phyloP scores from a whole-genome alignment of 2,888 invertebrate genomes.

The Odontomyia ornata region DNA sequence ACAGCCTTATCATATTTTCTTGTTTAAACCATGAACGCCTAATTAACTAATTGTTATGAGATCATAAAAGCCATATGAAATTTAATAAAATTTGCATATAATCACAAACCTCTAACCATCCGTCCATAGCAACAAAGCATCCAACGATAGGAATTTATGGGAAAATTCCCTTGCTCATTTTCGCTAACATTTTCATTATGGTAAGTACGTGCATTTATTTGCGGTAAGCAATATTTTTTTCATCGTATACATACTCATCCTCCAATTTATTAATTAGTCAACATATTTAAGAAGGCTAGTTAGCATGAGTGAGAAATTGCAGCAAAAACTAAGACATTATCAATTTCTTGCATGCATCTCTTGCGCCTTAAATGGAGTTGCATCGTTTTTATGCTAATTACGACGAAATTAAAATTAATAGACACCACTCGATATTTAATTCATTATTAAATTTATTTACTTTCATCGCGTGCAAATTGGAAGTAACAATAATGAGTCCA shows the following conservation, averaged over 20 bases:
- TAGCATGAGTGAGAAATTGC: background rate
- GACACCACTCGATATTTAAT: conserved; percentile 10
- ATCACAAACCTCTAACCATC: background rate
- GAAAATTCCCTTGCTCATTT: background rate
- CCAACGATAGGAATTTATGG: background rate
- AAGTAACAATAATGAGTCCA: conserved; percentile 9
- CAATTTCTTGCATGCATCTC: background rate
- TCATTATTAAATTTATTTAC: conserved; percentile 49
- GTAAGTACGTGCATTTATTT: background rate
- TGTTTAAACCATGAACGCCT: background rate
- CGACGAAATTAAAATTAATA: conserved; percentile 22
- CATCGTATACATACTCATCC: background rate
- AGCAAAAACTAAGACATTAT: background rate
- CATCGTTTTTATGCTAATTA: conserved; percentile 27
- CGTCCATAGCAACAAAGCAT: background rate
- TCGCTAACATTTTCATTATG: background rate
- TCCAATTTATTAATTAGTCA: conserved; percentile 24
- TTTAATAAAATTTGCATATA: conserved; percentile 21
- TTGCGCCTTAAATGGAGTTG: background rate
- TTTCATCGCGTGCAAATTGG: conserved; percentile 48
- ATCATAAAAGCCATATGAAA: conserved; percentile 17
- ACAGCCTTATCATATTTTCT: too few species aligned
- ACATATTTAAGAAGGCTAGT: background rate
- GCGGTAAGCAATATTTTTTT: background rate
- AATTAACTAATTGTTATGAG: conserved; percentile 30